These are phyloP conservation scores for Hyles vespertilio DNA, from an alignment of 1,140 invertebrate genomes.

Conservation along the genomic window DNA sequence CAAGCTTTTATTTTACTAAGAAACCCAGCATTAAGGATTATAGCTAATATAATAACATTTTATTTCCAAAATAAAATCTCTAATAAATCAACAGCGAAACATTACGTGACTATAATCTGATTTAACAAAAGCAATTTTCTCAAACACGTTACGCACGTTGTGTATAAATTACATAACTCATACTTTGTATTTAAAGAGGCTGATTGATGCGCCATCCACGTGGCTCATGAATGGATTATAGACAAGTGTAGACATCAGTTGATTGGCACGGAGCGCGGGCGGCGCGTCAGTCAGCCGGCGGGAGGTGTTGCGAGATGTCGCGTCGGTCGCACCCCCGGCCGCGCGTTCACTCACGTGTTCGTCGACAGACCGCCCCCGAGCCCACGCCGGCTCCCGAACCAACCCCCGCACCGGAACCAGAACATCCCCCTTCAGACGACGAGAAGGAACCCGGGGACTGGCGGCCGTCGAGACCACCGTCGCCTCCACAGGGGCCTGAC, in stretches of 20 bases:
- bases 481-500: slow-evolving; percentile 60
- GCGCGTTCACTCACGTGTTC: slow-evolving; percentile 43
- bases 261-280: slow-evolving; percentile 47
- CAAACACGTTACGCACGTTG: not conserved
- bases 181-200: not conserved
- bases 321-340: slow-evolving; percentile 52
- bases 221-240: slow-evolving; percentile 54
- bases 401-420: slow-evolving; percentile 47
- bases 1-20: no score
- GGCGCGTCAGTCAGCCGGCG: slow-evolving; percentile 48
- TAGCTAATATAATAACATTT: no score
- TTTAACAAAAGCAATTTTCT: not conserved
- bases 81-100: not conserved
- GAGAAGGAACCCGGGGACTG: slow-evolving; percentile 59
- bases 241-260: slow-evolving; percentile 38
- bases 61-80: no score
- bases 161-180: slow-evolving; percentile 9
- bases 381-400: slow-evolving; percentile 55
- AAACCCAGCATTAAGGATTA: no score
- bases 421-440: slow-evolving; percentile 57
- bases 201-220: slow-evolving; percentile 16
- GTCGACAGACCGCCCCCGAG: slow-evolving; percentile 59
- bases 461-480: slow-evolving; percentile 62
- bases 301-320: slow-evolving; percentile 54
- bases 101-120: not conserved